Percentiles rank a stretch among this genome's conserved stretches.
phyloP scores from a whole-genome alignment of 2,797 vertebrate genomes.

The Babyrousa celebensis region DNA sequence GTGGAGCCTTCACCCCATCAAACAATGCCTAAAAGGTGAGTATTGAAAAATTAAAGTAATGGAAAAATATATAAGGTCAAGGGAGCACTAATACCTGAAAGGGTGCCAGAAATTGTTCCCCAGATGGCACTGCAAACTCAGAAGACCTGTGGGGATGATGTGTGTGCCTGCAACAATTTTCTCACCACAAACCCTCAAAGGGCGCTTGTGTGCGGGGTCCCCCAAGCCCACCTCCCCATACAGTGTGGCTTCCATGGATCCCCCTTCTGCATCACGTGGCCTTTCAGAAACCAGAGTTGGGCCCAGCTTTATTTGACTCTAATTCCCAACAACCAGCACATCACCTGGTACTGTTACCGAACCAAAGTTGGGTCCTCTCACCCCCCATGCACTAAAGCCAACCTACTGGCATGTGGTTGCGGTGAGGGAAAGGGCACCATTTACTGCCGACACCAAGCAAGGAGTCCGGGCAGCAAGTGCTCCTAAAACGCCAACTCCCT shows the following conservation, averaged over 20 bases:
- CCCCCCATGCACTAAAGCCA: neutral
- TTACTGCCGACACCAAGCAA: neutral
- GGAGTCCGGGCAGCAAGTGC: neutral
- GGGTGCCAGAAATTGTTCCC: rapidly evolving
- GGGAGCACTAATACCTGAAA: rapidly evolving
- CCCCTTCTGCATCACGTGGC: rapidly evolving
- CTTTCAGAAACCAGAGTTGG: neutral
- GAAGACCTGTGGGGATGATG: rapidly evolving
- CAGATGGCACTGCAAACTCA: rapidly evolving
- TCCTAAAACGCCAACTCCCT: too few relatives aligned
- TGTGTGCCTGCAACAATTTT: rapidly evolving
- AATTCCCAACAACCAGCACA: neutral
- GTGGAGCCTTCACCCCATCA: too few relatives aligned
- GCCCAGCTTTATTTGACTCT: neutral
- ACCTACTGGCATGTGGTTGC: too few relatives aligned
- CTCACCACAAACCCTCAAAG: neutral
- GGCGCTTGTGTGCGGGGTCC: rapidly evolving
- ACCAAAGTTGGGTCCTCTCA: neutral
- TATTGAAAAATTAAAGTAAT: neutral
- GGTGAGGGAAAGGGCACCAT: neutral
- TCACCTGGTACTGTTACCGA: neutral
- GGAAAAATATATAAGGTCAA: neutral
- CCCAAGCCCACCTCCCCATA: rapidly evolving
- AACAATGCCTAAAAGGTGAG: neutral
- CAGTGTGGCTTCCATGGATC: neutral